Evolutionary conservation across 64 coral and sea anemone species (phyloP).

Genomic region (Stichodactyla mertensii): DNA sequence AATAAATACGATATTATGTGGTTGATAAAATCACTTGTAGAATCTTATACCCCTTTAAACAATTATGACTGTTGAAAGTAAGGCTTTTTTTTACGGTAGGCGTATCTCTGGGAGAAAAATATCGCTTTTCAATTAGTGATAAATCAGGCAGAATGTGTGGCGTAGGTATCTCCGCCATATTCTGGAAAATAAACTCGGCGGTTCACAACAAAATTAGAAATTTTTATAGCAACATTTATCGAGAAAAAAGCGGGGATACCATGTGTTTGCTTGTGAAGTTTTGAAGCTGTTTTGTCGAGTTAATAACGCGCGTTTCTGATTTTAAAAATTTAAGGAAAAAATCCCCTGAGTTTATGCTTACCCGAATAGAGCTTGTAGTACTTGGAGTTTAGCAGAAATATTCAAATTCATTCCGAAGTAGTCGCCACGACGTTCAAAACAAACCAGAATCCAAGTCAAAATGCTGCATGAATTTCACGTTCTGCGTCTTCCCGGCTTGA

Average conservation of each 20-base stretch:
- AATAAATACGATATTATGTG: background rate
- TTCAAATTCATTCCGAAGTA: slow-evolving; percentile 49
- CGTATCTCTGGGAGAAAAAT: background rate
- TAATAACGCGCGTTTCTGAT: background rate
- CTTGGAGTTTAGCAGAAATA: slow-evolving; percentile 66
- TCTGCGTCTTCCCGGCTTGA: background rate
- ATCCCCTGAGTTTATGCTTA: background rate
- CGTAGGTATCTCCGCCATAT: no score
- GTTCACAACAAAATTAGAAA: background rate
- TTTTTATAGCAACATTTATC: no score
- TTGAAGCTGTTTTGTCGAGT: background rate
- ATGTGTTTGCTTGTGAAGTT: no score
- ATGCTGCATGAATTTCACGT: background rate
- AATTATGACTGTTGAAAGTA: background rate
- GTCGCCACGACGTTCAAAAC: background rate
- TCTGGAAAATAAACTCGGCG: no score
- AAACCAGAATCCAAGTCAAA: background rate
- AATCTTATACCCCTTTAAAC: background rate
- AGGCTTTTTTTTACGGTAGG: background rate
- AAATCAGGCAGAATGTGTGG: background rate
- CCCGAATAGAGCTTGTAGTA: slow-evolving; percentile 81
- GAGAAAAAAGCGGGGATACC: no score
- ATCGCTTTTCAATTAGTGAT: background rate
- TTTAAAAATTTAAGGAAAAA: background rate
- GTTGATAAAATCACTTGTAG: background rate